These are phyloP conservation scores for Pentamera pediparva DNA, from an alignment of 53 echinoderm and acorn worm species.

Conservation along the genomic window DNA sequence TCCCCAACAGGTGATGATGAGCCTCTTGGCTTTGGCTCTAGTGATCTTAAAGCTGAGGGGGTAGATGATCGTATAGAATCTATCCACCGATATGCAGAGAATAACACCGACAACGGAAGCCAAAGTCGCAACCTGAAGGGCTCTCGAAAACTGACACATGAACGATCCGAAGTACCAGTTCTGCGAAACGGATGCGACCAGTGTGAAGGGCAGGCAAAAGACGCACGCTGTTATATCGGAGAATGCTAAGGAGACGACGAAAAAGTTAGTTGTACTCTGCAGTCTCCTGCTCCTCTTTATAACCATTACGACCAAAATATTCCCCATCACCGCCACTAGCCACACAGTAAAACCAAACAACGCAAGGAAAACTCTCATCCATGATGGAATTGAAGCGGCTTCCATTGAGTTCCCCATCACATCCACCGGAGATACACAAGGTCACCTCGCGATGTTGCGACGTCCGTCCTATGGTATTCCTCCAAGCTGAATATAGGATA, in stretches of 20 bases:
- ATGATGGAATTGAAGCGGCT: neutral
- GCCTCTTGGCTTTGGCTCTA: slow-evolving; percentile 77
- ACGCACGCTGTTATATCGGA: slow-evolving; percentile 78
- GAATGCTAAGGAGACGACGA: slow-evolving; percentile 86
- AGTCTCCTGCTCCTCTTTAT: slow-evolving; percentile 72
- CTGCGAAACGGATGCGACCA: slow-evolving; percentile 49
- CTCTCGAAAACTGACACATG: slow-evolving; percentile 76
- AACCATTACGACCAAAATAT: slow-evolving; percentile 67
- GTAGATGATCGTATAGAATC: slow-evolving; percentile 95
- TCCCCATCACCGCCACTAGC: slow-evolving; percentile 71
- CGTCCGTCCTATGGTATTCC: no score
- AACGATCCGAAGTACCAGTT: slow-evolving; percentile 67
- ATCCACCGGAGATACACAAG: neutral
- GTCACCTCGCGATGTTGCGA: neutral
- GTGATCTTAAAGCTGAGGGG: slow-evolving; percentile 96
- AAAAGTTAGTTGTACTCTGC: slow-evolving; percentile 97
- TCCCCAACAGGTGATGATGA: slow-evolving; percentile 76
- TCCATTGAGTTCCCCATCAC: no score
- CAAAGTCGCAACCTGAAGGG: slow-evolving; percentile 69
- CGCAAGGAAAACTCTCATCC: slow-evolving; percentile 47
- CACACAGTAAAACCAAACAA: slow-evolving; percentile 62
- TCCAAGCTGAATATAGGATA: no score
- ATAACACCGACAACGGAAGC: slow-evolving; percentile 74
- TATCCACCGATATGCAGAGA: slow-evolving; percentile 76
- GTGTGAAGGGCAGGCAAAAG: slow-evolving; percentile 76